Base-by-base conservation (phyloP, 2,797 vertebrate species). In the Cryptoblepharus egeriae region DNA sequence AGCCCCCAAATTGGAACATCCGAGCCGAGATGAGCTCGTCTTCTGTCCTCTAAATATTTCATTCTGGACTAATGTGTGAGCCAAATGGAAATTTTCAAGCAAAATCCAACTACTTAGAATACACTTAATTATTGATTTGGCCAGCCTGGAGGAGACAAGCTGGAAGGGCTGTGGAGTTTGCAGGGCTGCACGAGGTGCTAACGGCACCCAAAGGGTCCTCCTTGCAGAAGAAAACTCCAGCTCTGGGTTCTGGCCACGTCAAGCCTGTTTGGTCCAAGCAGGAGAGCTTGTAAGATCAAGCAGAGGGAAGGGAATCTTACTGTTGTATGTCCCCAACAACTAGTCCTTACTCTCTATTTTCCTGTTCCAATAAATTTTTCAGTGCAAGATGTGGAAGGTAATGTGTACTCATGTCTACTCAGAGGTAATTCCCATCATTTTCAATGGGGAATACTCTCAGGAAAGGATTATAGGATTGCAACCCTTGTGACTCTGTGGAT, bases 11-110 rank as follows among this genome's bases (percentile, higher is more conserved):
- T 95, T 95, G 95, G 95, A 95, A 94, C 93, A 93, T 94, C 93
- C 89, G 90, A 92, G 92, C 89, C 89, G 92, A 95, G 93, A 93
- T 87, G 93, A 92, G 92, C 93, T 93, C 94, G 93, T 94, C 92
- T 95, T 94, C 95, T 95, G 94, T 95, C 93, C 93, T 93, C 95
- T 96, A 93, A 96, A 96, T 96, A 95, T 96, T 96, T 96, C 93
- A 96, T 96, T 93, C 87, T 93, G 93, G 90, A 91, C 93, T 92
- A 95, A 96, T 93, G 94, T 91, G 91, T 90, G 91, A 94, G 93
- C 95, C 95, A 96, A 96, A 96, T 94, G 95, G 94, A 95, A 93
- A 94, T 93, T 89, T 91, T 93, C 85, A 85, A 96, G 95, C 94
- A 95, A 96, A 96, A 95, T 93, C 93, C 94, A 88, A 61, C 95